A percentile compares a stretch with the other conserved stretches of the same genome.
These are phyloP conservation scores for Dicerorhinus sumatrensis DNA, from an alignment of 2,113 vertebrate genomes.

Conservation along the genomic window DNA sequence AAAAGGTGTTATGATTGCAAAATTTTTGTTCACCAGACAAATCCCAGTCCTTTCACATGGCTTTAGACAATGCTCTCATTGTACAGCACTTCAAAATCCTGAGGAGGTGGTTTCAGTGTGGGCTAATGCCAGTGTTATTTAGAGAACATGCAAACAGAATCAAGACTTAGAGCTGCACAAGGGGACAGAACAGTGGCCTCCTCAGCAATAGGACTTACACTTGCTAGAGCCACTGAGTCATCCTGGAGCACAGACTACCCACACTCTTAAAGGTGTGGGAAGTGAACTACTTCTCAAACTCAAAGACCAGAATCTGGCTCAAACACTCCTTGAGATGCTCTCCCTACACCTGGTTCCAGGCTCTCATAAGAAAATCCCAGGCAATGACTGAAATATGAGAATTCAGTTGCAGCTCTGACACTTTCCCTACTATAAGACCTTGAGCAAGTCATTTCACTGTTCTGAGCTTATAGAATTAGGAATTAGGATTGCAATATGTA, in stretches of 20 bases:
- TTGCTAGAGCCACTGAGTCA: slow-evolving; percentile 48
- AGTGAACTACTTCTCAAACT: slow-evolving; percentile 33
- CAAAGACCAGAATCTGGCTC: slow-evolving; percentile 37
- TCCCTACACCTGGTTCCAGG: background rate
- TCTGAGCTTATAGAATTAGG: background rate
- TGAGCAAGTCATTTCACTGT: slow-evolving; percentile 46
- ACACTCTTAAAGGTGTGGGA: background rate
- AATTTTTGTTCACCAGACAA: slow-evolving; percentile 72
- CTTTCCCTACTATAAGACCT: background rate
- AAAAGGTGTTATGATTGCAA: slow-evolving; percentile 73
- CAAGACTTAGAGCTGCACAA: slow-evolving; percentile 22
- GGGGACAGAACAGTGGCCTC: slow-evolving; percentile 51
- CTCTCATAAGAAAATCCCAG: background rate
- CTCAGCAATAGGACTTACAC: background rate
- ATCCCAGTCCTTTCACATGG: slow-evolving; percentile 72
- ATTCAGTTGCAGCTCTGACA: slow-evolving; percentile 38
- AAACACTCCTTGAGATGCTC: background rate
- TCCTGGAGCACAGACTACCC: background rate
- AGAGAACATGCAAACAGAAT: slow-evolving; percentile 54
- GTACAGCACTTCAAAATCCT: slow-evolving; percentile 69
- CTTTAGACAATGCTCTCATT: slow-evolving; percentile 70
- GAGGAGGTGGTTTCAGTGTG: slow-evolving; percentile 73
- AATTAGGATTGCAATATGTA: slow-evolving; percentile 42
- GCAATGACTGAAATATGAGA: slow-evolving; percentile 9
- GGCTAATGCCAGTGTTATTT: slow-evolving; percentile 74